phyloP scores from a whole-genome alignment of 2,888 invertebrate species.

The Pristionchus entomophagus region DNA sequence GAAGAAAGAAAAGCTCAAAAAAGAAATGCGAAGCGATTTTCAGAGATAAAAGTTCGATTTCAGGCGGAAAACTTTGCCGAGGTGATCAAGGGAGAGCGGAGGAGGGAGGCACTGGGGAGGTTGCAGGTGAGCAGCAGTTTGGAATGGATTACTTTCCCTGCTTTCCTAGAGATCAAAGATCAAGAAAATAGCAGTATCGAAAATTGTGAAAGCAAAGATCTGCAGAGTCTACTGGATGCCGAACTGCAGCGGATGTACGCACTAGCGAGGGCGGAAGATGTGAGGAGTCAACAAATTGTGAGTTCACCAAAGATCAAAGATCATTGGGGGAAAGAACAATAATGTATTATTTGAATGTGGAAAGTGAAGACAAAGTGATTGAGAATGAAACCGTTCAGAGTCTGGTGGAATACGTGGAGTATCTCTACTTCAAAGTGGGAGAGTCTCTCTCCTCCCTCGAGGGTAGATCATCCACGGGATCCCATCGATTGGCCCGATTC shows the following conservation, averaged over 20 bases:
- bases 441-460: slow-evolving; percentile 60
- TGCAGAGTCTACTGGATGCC: slow-evolving; percentile 48
- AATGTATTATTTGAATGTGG: not conserved
- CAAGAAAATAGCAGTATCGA: no score
- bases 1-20: not conserved
- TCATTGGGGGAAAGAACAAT: not conserved
- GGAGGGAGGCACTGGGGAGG: slow-evolving; percentile 56
- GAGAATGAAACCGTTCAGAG: slow-evolving; percentile 54
- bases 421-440: slow-evolving; percentile 63
- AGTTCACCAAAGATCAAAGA: slow-evolving; percentile 13
- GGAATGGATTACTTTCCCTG: no score
- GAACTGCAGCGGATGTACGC: slow-evolving; percentile 60
- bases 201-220: not conserved
- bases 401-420: slow-evolving; percentile 64
- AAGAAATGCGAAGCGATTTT: not conserved
- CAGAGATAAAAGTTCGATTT: not conserved
- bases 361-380: not conserved
- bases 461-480: slow-evolving; percentile 55
- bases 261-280: slow-evolving; percentile 35
- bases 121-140: slow-evolving; percentile 48
- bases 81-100: slow-evolving; percentile 58
- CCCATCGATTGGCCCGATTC: slow-evolving; percentile 59
- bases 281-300: slow-evolving; percentile 45
- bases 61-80: slow-evolving; percentile 67
- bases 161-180: no score